Percentiles rank a stretch among this genome's conserved stretches.
phyloP scores from a whole-genome alignment of 2,888 invertebrate genomes.

The Tillus elongatus region DNA sequence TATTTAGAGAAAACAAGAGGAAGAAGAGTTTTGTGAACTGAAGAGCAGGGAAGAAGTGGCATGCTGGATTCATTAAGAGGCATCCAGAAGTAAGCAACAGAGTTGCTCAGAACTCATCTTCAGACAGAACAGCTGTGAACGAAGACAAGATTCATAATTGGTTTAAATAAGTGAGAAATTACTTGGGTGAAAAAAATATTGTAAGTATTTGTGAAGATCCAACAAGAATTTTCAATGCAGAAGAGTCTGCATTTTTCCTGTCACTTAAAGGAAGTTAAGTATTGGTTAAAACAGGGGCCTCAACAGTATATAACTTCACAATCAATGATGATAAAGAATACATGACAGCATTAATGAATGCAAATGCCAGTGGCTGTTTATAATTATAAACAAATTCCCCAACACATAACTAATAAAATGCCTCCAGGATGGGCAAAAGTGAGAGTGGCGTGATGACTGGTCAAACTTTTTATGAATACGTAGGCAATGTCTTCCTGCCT shows the following conservation, averaged over 20 bases:
- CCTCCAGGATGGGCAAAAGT: no score
- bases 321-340: no score
- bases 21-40: conserved; percentile 5
- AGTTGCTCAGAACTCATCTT: conserved; percentile 9
- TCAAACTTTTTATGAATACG: no score
- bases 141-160: conserved; percentile 11
- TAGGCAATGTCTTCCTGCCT: no score
- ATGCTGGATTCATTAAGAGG: conserved; percentile 11
- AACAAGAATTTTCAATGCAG: no score
- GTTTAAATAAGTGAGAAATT: conserved; percentile 12
- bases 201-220: no score
- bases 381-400: conserved; percentile 15
- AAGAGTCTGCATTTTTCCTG: no score
- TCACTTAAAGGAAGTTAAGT: no score
- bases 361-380: conserved; percentile 16
- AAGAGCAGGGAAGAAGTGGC: conserved; percentile 8
- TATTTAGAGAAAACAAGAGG: conserved; percentile 10
- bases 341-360: conserved; percentile 14
- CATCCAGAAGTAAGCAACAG: conserved; percentile 13
- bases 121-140: conserved; percentile 9
- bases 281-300: no score
- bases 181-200: conserved; percentile 13
- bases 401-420: conserved; percentile 11
- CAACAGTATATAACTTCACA: no score
- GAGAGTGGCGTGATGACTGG: no score